Conservation (phyloP, 2,888 invertebrate genomes). For the Ashinkailepas kermadecensis region DNA sequence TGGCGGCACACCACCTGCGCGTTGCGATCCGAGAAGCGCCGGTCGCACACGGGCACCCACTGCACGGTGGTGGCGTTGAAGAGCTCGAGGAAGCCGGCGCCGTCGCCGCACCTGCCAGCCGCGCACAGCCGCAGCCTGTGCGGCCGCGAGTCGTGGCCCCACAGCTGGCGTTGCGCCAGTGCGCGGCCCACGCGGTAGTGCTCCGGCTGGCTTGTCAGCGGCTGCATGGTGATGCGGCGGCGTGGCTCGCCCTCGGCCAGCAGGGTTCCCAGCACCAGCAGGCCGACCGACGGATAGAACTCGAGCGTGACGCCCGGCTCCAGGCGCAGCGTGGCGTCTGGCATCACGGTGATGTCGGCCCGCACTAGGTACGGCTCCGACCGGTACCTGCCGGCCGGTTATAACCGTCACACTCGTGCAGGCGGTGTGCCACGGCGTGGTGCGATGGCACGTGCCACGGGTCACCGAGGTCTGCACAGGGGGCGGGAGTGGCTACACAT, state of each 20-base stretch:
- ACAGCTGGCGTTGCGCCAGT: conserved; percentile 11
- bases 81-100: conserved; percentile 84
- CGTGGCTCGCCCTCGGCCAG: conserved; percentile 62
- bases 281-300: conserved; percentile 91
- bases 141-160: conserved; percentile 13
- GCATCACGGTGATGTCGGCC: conserved; percentile 95
- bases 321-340: conserved; percentile 75
- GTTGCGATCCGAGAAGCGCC: conserved; percentile 88
- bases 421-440: neutral
- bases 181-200: conserved; percentile 29
- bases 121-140: conserved; percentile 43
- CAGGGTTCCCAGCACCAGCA: conserved; percentile 83
- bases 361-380: conserved; percentile 66
- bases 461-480: too few relatives aligned
- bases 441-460: neutral
- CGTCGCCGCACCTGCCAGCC: neutral
- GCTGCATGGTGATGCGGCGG: conserved; percentile 37
- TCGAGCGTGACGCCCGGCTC: conserved; percentile 83
- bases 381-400: conserved; percentile 39
- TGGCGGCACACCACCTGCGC: conserved; percentile 94
- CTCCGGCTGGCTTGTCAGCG: conserved; percentile 30
- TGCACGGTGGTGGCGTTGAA: conserved; percentile 91
- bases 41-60: conserved; percentile 95
- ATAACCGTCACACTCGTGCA: neutral
- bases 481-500: too few relatives aligned